These are phyloP conservation scores for Tetramorium parvispinum DNA, from an alignment of 1,140 invertebrate genomes.

Conservation along the genomic window DNA sequence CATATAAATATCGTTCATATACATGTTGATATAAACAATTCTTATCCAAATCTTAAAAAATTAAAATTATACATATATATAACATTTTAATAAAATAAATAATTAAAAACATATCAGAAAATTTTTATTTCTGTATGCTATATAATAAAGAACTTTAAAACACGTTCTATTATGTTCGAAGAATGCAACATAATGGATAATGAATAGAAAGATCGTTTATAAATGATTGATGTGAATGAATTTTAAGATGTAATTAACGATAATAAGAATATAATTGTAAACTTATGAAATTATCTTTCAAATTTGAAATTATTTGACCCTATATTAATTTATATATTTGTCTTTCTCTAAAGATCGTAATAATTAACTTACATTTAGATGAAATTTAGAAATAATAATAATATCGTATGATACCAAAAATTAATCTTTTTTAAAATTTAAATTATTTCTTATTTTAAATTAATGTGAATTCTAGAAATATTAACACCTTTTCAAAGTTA, in stretches of 20 bases:
- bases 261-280: background rate
- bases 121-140: background rate
- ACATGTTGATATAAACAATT: background rate
- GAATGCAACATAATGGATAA: background rate
- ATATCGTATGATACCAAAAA: background rate
- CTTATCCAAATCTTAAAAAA: background rate
- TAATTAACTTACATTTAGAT: background rate
- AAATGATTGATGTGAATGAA: background rate
- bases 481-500: background rate
- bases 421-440: background rate
- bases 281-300: background rate
- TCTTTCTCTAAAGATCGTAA: background rate
- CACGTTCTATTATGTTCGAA: background rate
- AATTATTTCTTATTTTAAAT: background rate
- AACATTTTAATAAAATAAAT: background rate
- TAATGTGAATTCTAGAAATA: background rate
- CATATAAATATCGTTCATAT: background rate
- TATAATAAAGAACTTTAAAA: background rate
- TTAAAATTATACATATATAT: background rate
- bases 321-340: background rate
- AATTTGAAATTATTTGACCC: background rate
- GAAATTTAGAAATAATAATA: background rate
- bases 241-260: background rate
- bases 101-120: background rate
- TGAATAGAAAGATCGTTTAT: background rate